These are phyloP conservation scores for Pseudanteris insignis DNA, from an alignment of 2,888 invertebrate genomes.

Conservation along the genomic window DNA sequence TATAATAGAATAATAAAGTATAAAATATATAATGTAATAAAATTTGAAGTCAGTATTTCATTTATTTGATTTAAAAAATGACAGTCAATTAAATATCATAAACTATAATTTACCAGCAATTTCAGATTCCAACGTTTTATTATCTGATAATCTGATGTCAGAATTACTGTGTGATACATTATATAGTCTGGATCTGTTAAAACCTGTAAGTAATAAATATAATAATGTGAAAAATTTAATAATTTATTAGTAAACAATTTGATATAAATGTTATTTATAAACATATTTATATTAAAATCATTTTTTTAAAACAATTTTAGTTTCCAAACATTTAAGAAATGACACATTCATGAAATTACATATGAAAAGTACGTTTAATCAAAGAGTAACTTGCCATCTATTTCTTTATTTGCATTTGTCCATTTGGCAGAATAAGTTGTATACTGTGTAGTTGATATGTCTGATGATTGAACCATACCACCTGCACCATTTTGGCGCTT, in stretches of 20 bases:
- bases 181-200: constrained; percentile 89
- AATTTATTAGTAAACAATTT: neutral
- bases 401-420: constrained; percentile 70
- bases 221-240: neutral
- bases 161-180: constrained; percentile 84
- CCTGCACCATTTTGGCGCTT: constrained; percentile 80
- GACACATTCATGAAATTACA: no score
- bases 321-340: neutral
- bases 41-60: neutral
- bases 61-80: neutral
- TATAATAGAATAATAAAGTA: neutral
- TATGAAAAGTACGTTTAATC: no score
- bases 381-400: constrained; percentile 70
- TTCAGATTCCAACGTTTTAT: constrained; percentile 57
- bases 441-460: constrained; percentile 76
- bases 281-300: neutral
- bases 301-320: no score
- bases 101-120: constrained; percentile 52
- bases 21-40: neutral
- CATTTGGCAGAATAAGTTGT: constrained; percentile 76
- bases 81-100: neutral
- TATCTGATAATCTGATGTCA: constrained; percentile 67
- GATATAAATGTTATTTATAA: no score
- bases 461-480: constrained; percentile 88
- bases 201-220: constrained; percentile 69